These are phyloP conservation scores for Adineta ricciae DNA, from an alignment of 2,888 invertebrate species.

Conservation along the genomic window DNA sequence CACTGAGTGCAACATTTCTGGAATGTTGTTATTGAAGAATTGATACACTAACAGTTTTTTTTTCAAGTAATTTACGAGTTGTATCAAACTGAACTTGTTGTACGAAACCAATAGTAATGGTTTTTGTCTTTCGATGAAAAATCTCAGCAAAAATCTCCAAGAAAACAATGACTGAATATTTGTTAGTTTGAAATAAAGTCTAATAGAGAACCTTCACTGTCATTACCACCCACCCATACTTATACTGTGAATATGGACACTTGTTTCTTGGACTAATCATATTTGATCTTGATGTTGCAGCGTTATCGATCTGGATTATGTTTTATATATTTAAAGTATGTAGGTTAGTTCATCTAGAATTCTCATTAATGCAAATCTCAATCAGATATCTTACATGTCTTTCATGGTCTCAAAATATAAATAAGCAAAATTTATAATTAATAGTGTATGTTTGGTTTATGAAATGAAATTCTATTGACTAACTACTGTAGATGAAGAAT, in stretches of 20 bases:
- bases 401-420: no score
- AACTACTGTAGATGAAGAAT: no score
- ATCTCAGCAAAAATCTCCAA: background rate
- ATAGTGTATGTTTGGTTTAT: no score
- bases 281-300: background rate
- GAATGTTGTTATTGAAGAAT: background rate
- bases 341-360: no score
- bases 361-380: no score
- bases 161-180: background rate
- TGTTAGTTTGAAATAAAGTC: no score
- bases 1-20: background rate
- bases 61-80: background rate
- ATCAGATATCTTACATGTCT: no score
- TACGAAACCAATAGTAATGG: background rate
- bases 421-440: no score
- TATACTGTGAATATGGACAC: background rate
- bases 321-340: no score
- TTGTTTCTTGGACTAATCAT: background rate
- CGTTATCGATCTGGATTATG: no score
- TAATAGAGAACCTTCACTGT: background rate
- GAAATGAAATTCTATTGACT: no score
- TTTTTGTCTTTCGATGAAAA: background rate
- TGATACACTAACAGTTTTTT: background rate
- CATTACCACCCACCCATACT: background rate
- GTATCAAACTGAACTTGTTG: background rate